Base-by-base conservation (phyloP, 2,888 invertebrate species). In the Quadriops clusia region DNA sequence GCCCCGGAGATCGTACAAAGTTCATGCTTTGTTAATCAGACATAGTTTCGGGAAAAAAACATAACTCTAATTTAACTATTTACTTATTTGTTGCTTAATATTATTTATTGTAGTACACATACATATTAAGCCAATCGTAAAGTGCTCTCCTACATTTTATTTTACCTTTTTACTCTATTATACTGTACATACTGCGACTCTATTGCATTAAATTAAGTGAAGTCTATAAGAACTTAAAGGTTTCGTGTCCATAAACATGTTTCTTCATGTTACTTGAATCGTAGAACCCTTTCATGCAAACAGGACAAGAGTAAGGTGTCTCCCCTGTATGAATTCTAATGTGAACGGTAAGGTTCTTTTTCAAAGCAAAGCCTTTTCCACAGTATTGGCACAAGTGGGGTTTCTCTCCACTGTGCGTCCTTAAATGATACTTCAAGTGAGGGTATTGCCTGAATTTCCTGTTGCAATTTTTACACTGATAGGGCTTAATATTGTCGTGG, bases 401-500 rank as follows among this genome's bases (percentile, higher is more conserved):
- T 14, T 29, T 32, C 17, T 39, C 39, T 4, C 41, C 42, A n/a
- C 30, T 39, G 28, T 42, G 42, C 3, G 27, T 37, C 9, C 35
- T 9, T 15, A 36, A 15, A 29, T 43, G 43, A 16, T 38, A 28
- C 17, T 28, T 34, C 20, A 43, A 20, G 27, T 42, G 41, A 7
- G 26, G 14, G 2, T 18, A 21, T 23, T 42, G 42, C 5, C 23
- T 29, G 17, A 43, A 43, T 5, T 33, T 12, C 22, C 32, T 33
- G 5, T 30, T 23, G 30, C 44, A 44, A 16, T 36, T 14, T n/a
- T 27, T 23, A 21, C 44, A 45, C 14, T 20, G 23, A 28, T 38
- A 36, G 1, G 55, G 56, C 15, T 51, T 50, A 21, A 49, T 46
- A 0, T 53, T 52, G 2, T 50, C 53, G 32, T 56, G 58, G 3